A percentile compares a stretch with the other conserved stretches of the same genome.
Evolutionary conservation across 2,113 vertebrate species (phyloP).

Genomic region (Larimichthys crocea): DNA sequence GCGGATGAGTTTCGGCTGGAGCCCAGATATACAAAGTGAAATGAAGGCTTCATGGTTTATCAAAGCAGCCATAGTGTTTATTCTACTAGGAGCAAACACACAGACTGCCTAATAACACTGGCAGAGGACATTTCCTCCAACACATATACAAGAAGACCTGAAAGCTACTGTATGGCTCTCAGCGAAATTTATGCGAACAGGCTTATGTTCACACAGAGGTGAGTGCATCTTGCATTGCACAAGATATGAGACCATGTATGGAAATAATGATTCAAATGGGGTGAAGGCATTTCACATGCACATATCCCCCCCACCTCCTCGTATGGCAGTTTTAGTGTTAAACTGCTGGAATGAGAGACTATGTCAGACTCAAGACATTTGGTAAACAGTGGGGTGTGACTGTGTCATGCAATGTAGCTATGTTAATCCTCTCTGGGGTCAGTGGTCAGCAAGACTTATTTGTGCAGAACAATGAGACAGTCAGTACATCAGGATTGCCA

Average conservation of each 20-base stretch:
- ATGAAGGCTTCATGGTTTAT: conserved; percentile 74
- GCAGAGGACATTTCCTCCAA: conserved; percentile 55
- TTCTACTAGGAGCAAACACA: conserved; percentile 64
- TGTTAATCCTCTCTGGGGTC: conserved; percentile 69
- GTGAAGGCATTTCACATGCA: not conserved
- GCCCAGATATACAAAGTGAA: conserved; percentile 70
- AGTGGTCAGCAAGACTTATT: conserved; percentile 51
- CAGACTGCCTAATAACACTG: conserved; percentile 63
- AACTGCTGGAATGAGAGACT: conserved; percentile 37
- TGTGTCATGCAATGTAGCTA: conserved; percentile 49
- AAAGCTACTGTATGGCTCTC: conserved; percentile 49
- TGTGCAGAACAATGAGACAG: conserved; percentile 65
- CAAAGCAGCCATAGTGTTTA: conserved; percentile 70
- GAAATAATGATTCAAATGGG: conserved; percentile 17
- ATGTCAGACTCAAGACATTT: conserved; percentile 41
- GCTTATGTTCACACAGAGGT: conserved; percentile 38
- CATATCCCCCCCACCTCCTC: not conserved
- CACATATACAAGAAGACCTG: conserved; percentile 46
- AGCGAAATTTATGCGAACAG: conserved; percentile 34
- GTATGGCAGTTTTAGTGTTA: conserved; percentile 40
- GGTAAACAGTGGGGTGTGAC: conserved; percentile 65
- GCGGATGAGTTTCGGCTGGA: conserved; percentile 61
- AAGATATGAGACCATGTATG: conserved; percentile 26
- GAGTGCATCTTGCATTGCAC: conserved; percentile 16
- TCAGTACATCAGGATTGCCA: conserved; percentile 34